Evolutionary conservation across 2,113 vertebrate species (phyloP), one percentile per base, ranked within the genome.

Genomic region (Pogonocichla stellata): DNA sequence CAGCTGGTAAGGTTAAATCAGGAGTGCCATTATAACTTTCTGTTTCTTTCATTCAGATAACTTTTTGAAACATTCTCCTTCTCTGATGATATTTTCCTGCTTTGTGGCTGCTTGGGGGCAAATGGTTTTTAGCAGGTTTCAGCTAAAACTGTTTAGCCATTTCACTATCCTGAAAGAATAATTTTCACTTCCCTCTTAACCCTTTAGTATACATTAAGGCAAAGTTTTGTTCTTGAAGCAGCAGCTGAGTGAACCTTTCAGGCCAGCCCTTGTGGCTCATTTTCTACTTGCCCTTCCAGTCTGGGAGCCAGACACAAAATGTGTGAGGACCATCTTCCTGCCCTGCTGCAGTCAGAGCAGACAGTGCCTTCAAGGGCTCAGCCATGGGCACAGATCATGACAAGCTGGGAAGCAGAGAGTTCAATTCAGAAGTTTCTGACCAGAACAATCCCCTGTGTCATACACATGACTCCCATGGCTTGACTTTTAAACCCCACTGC

Each of bases 191-290:
- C 33, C 23, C 7, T 53, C n/a, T 54, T 48, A 75, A 47, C 7
- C 13, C 22, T 1, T 48, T 66, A 48, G 42, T 24, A 73, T 66
- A 36, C 8, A 48, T 22, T 11, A 40, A 61, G 19, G 31, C 19
- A 33, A 24, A 47, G 6, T 11, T 62, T 36, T 58, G 13, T 26
- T 50, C 42, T 50, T 42, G 38, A 48, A 77, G 45, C 18, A 58
- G 9, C 1, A 6, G 50, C 40, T 61, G 67, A 82, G 53, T 1
- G 3, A 47, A 26, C 4, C 10, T 75, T 80, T 58, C 54, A 70
- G 62, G 33, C 33, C 34, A 58, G 56, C 14, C 19, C 26, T 69
- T 4, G 0, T 5, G 36, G n/a, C 8, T 54, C 0, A 1, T 48
- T 42, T 66, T 33, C 62, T 9, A 3, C 25, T 20, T 42, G 33